Base-by-base conservation (phyloP, 1,140 invertebrate genomes). In the Elysia chlorotica region DNA sequence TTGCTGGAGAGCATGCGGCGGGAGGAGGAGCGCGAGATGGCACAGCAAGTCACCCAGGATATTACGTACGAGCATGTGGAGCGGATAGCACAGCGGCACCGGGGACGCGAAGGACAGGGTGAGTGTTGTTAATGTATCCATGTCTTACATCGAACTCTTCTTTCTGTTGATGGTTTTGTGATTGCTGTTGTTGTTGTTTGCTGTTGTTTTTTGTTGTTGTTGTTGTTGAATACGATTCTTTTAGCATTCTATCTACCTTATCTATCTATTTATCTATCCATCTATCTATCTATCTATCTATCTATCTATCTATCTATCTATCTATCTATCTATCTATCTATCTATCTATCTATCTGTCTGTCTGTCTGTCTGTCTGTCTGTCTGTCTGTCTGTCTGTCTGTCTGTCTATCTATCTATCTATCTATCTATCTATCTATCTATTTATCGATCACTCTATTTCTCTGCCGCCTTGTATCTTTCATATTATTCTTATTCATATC, bases 21-120 rank as follows among this genome's bases (percentile, higher is more conserved):
- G 53, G 80, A 83, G 56, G 69, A 71, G 54, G 66, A 75, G 37
- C 66, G 76, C 30, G 35, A 65, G 28, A 66, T 69, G 28, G n/a
- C 38, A 0, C 61, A 70, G 28, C 67, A 74, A 6, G 67, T 79
- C 19, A 75, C 57, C 19, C 76, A 82, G 38, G 78, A 82, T 62
- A 79, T 83, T 61, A 78, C 81, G 1, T 83, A 78, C 54, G 81
- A 83, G 56, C 79, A 76, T 4, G 78, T 81, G 54, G 77, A 82
- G 56, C 72, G 73, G 66, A 77, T 79, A n/a, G 76, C 81, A 0
- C 77, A 78, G 36, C 62, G 48, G 23, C 76, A 76, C 62, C 72
- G 57, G 21, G 37, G 28, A 1, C 23, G 17, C 2, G 28, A 28
- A 28, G 37, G 65, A 48, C 54, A 72, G n/a, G 74, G 74, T 76